Conservation (phyloP, 2,888 invertebrate genomes). For the Pseudococcus jackbeardsleyi region DNA sequence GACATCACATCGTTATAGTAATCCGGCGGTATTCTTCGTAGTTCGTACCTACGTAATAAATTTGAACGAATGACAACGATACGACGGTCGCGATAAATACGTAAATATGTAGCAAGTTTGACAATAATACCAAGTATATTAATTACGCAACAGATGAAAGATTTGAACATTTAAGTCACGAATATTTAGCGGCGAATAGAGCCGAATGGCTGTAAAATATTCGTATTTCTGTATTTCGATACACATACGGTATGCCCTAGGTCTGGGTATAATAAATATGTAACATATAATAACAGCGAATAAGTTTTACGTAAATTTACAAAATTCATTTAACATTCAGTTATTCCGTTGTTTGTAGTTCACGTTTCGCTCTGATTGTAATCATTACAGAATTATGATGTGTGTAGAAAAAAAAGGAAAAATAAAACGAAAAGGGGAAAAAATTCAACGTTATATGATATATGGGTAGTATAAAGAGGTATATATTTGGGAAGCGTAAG, state of each 20-base stretch:
- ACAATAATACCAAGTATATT: background rate
- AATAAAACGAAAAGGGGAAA: background rate
- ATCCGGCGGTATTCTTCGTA: background rate
- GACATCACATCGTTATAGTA: too few relatives aligned
- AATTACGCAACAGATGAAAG: slow-evolving; percentile 24
- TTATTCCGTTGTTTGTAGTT: slow-evolving; percentile 40
- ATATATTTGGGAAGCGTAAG: slow-evolving; percentile 27
- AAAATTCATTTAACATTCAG: slow-evolving; percentile 58
- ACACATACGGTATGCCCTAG: background rate
- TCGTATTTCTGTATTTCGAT: background rate
- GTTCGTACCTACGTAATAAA: background rate
- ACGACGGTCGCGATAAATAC: background rate
- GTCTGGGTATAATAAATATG: background rate
- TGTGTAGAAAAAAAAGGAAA: background rate
- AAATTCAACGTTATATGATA: slow-evolving; percentile 22
- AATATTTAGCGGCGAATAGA: slow-evolving; percentile 19
- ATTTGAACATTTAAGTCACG: slow-evolving; percentile 30
- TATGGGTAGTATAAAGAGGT: background rate
- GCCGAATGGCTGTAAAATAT: slow-evolving; percentile 31
- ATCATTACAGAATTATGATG: slow-evolving; percentile 56
- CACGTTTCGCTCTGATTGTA: slow-evolving; percentile 60
- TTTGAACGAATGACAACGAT: slow-evolving; percentile 35
- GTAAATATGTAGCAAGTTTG: slow-evolving; percentile 41
- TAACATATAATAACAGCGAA: slow-evolving; percentile 21
- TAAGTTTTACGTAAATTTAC: slow-evolving; percentile 57